phyloP scores from a whole-genome alignment of 2,113 vertebrate genomes.

The Tympanuchus pallidicinctus region DNA sequence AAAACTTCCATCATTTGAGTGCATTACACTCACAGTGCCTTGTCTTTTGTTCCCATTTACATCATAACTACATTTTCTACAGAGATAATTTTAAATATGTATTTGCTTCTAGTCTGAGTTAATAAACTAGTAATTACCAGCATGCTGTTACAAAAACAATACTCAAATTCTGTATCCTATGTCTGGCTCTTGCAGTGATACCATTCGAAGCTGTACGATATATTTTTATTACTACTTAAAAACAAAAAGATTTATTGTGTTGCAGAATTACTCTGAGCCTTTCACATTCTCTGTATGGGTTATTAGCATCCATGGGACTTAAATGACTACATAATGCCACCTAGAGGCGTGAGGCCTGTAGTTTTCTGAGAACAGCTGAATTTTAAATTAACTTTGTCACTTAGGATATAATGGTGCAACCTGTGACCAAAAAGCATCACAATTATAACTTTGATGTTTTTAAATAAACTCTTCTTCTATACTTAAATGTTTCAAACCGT shows the following conservation, averaged over 20 bases:
- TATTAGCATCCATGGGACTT: not conserved
- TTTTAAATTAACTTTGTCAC: not conserved
- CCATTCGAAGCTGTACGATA: not conserved
- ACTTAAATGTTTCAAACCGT: not conserved
- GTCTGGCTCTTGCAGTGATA: not conserved
- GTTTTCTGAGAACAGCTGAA: not conserved
- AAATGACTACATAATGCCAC: conserved; percentile 39
- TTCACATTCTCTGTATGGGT: accelerated
- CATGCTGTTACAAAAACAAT: not conserved
- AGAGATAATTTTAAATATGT: not conserved
- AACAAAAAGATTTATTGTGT: not conserved
- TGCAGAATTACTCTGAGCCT: not conserved
- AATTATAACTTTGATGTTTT: not conserved
- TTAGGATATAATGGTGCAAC: not conserved
- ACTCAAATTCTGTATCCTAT: not conserved
- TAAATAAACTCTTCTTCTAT: not conserved
- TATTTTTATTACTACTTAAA: not conserved
- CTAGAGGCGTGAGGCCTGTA: conserved; percentile 20
- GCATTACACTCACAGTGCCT: not conserved
- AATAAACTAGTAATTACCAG: not conserved
- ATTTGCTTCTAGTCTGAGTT: not conserved
- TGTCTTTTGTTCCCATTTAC: not conserved
- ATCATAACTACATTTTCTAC: not conserved
- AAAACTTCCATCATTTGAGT: not conserved
- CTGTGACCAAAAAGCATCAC: not conserved